phyloP scores from a whole-genome alignment of 2,113 vertebrate genomes.

The Fulmarus glacialis region DNA sequence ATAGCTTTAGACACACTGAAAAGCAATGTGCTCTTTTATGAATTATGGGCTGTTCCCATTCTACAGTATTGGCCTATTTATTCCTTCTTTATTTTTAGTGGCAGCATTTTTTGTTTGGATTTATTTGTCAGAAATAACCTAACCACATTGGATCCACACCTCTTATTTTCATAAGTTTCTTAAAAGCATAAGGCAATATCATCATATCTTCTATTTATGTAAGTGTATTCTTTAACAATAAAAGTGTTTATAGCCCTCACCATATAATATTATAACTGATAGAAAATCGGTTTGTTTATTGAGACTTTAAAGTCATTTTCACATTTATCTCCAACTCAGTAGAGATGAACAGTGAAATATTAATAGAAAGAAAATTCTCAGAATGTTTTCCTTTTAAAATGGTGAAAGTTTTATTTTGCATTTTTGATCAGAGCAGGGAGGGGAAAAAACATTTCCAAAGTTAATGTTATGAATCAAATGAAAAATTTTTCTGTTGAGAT shows the following conservation, averaged over 20 bases:
- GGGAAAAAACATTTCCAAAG: not conserved
- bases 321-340: not conserved
- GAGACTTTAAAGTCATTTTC: not conserved
- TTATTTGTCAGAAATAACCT: not conserved
- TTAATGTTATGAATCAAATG: not conserved
- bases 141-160: not conserved
- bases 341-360: not conserved
- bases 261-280: not conserved
- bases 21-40: not conserved
- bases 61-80: not conserved
- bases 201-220: not conserved
- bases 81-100: not conserved
- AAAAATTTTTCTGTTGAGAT: not conserved
- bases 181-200: not conserved
- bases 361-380: not conserved
- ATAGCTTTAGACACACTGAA: not conserved
- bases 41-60: not conserved
- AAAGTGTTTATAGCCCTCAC: not conserved
- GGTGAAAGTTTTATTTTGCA: not conserved
- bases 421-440: not conserved
- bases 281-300: not conserved
- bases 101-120: not conserved
- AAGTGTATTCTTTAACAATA: not conserved
- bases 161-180: not conserved
- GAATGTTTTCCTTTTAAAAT: not conserved